Evolutionary conservation across 2,888 invertebrate species (phyloP), one percentile per base, ranked within the genome.

Genomic region (Augiades crinisus): DNA sequence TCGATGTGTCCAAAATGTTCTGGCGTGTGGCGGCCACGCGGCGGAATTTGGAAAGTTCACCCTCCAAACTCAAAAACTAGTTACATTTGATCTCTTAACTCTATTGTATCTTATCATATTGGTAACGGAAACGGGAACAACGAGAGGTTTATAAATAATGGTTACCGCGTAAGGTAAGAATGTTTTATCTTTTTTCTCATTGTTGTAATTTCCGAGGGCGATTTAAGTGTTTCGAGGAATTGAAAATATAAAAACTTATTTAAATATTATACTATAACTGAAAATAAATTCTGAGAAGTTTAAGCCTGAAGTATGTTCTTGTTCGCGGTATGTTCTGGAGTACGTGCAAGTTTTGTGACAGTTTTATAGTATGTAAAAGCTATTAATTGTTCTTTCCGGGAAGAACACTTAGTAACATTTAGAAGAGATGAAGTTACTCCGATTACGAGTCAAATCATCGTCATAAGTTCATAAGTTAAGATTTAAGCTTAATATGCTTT

Each of bases 11-110:
- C 56, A 53, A 55, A 60, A 59, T 56, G 55, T 46, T 37, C 16
- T 59, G 70, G 58, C 82, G 75, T 82, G 82, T 74, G 83, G 58
- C 57, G 34, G 73, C 54, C 82, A 82, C 81, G 81, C 69, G 81
- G 56, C 76, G 38, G 54, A 70, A 63, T 66, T 78, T 68, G 68
- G 68, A 65, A 70, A 64, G 60, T 63, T 65, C 65, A 67, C 71
- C 72, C 72, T 62, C 6, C 5, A 33, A 19, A 24, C 17, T 6
- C 8, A 21, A 17, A 24, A 12, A 55, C 65, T 62, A 64, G 51
- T 16, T 41, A 34, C 17, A 1, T 4, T 30, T 53, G 59, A 57
- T 16, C 61, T 57, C 5, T 33, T 8, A 24, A 33, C n/a, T 27
- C 14, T 24, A 30, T 49, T 34, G 37, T 24, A 31, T 22, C 7